Conservation (phyloP, 2,888 invertebrate species). For the Pyrgus malvae region DNA sequence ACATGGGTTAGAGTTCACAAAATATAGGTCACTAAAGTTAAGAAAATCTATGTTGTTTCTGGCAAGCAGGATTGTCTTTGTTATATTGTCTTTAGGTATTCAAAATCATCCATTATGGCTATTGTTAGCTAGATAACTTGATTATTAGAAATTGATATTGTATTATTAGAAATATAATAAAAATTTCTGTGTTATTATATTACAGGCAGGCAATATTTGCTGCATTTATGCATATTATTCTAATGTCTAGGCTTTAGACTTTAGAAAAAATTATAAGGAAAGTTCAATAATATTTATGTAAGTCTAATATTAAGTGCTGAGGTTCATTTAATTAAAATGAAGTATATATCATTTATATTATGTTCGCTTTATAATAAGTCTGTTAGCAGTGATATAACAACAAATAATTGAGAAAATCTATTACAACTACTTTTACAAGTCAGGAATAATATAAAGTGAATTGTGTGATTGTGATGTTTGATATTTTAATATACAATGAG, state of each 20-base stretch:
- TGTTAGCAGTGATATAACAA: constrained; percentile 4
- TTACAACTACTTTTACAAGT: too few species aligned
- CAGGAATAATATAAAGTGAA: too few species aligned
- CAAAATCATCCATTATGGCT: constrained; percentile 8
- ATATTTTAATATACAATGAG: constrained; percentile 6
- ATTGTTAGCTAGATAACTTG: constrained; percentile 13
- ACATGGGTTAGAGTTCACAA: constrained; percentile 84
- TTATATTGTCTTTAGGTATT: constrained; percentile 4
- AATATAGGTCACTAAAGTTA: constrained; percentile 22
- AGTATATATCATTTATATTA: neutral
- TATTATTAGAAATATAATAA: neutral
- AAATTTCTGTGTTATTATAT: neutral
- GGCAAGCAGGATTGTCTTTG: constrained; percentile 7
- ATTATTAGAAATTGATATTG: too few species aligned
- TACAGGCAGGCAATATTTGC: constrained; percentile 1
- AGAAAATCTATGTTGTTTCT: constrained; percentile 17
- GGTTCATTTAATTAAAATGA: too few species aligned
- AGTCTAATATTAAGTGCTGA: neutral
- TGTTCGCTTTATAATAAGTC: constrained; percentile 16
- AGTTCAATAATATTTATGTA: neutral
- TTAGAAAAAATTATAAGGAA: neutral
- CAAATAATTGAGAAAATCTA: neutral
- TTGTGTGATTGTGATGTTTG: constrained; percentile 1
- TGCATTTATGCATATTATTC: constrained; percentile 6
- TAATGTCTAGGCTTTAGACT: neutral